A percentile compares a stretch with the other conserved stretches of the same genome.
Evolutionary conservation across 2,888 invertebrate species (phyloP).

Genomic region (Silvanus unidentatus): DNA sequence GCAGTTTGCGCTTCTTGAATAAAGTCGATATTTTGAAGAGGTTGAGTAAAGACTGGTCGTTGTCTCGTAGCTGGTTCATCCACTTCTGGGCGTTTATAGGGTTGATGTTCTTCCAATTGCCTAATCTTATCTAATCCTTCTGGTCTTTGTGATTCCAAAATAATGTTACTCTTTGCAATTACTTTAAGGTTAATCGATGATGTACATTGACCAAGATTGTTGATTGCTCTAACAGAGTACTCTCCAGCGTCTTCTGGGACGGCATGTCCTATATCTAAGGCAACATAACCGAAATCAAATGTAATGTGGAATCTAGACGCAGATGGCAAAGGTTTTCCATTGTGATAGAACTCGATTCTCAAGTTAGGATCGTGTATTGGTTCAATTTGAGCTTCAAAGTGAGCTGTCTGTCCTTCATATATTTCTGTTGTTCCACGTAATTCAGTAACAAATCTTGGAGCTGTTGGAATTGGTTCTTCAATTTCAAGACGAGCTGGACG

Average conservation of each 20-base stretch:
- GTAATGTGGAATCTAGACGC: conserved; percentile 90
- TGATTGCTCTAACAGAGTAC: conserved; percentile 88
- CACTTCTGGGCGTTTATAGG: conserved; percentile 72
- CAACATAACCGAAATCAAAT: conserved; percentile 96
- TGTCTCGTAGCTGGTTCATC: conserved; percentile 81
- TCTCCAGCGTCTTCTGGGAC: conserved; percentile 94
- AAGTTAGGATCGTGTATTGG: conserved; percentile 86
- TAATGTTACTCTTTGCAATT: conserved; percentile 76
- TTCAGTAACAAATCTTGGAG: conserved; percentile 81
- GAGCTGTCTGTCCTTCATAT: conserved; percentile 87
- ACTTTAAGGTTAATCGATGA: conserved; percentile 78
- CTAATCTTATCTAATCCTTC: conserved; percentile 89
- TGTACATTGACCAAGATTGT: conserved; percentile 83
- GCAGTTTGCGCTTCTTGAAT: conserved; percentile 86
- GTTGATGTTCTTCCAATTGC: conserved; percentile 75
- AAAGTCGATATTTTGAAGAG: conserved; percentile 82
- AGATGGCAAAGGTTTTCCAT: conserved; percentile 85
- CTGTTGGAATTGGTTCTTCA: conserved; percentile 71
- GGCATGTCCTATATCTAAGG: conserved; percentile 88
- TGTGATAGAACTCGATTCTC: conserved; percentile 86
- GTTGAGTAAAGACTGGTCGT: conserved; percentile 91
- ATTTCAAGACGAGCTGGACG: conserved; percentile 73
- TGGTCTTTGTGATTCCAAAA: conserved; percentile 88
- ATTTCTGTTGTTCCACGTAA: conserved; percentile 81
- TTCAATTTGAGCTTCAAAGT: conserved; percentile 92